Conservation (phyloP, 64 coral and sea anemone genomes). For the Montipora sp. region DNA sequence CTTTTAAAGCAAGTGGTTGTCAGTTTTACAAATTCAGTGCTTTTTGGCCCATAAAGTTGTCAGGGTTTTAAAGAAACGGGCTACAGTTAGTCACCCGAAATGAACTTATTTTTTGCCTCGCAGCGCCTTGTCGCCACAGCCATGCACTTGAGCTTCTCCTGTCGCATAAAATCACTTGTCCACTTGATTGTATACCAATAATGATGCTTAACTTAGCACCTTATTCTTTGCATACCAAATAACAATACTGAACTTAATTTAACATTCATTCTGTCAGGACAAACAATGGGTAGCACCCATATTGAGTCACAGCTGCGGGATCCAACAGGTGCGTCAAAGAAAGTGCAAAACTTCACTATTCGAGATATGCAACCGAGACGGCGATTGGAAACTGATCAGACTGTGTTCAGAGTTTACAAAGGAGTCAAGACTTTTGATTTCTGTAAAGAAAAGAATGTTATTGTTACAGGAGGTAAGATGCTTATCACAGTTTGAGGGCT, state of each 20-base stretch:
- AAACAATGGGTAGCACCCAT: constrained; percentile 96
- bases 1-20: too few species aligned
- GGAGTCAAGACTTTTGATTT: constrained; percentile 99
- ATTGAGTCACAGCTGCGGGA: constrained; percentile 80
- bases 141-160: too few species aligned
- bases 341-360: constrained; percentile 16
- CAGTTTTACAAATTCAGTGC: too few species aligned
- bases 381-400: constrained; percentile 88
- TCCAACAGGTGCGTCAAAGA: constrained; percentile 56
- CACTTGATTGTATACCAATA: too few species aligned
- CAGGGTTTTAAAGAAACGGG: too few species aligned
- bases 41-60: too few species aligned
- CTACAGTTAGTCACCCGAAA: too few species aligned
- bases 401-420: constrained; percentile 96
- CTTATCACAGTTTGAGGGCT: too few species aligned
- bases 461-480: constrained; percentile 92
- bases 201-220: background rate
- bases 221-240: background rate
- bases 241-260: background rate
- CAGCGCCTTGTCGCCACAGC: too few species aligned
- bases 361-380: constrained; percentile 86
- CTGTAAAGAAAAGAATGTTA: constrained; percentile 97
- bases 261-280: constrained; percentile 40
- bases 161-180: too few species aligned
- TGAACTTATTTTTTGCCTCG: too few species aligned